Evolutionary conservation across 64 coral and sea anemone genomes (phyloP).

Genomic region (Catalaphyllia jardinei): DNA sequence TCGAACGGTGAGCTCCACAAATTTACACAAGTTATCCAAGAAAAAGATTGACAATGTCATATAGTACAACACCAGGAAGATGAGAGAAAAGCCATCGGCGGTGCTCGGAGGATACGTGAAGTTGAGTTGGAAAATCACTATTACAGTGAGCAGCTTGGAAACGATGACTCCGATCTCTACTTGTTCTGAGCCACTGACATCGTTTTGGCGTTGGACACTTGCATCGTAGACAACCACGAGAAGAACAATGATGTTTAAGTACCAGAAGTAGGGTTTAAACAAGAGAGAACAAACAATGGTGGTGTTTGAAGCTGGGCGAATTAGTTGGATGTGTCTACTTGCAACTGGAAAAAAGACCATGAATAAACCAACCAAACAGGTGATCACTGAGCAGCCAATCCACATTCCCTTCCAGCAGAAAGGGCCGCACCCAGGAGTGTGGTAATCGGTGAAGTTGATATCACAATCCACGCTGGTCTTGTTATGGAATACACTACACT

Average conservation of each 20-base stretch:
- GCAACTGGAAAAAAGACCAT: conserved; percentile 13
- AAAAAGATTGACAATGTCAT: conserved; percentile 21
- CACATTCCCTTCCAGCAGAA: conserved; percentile 67
- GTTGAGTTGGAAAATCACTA: conserved; percentile 58
- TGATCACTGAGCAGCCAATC: conserved; percentile 20
- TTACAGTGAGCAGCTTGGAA: conserved; percentile 42
- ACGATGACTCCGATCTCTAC: conserved; percentile 31
- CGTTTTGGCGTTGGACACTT: background rate
- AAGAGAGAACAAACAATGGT: conserved; percentile 21
- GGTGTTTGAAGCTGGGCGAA: conserved; percentile 8
- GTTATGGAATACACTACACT: conserved; percentile 40
- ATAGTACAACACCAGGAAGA: conserved; percentile 37
- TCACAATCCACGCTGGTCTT: conserved; percentile 57
- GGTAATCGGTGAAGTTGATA: conserved; percentile 52
- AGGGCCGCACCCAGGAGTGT: background rate
- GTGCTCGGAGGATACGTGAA: conserved; percentile 50
- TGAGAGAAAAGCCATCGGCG: background rate
- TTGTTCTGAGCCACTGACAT: background rate
- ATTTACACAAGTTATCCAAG: conserved; percentile 57
- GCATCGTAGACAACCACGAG: conserved; percentile 52
- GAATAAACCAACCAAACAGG: background rate
- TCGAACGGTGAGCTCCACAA: conserved; percentile 34
- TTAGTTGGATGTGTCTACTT: background rate
- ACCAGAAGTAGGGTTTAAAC: conserved; percentile 62
- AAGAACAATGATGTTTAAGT: background rate